These are phyloP conservation scores for Larimichthys polyactis DNA, from an alignment of 2,113 vertebrate genomes.

Conservation along the genomic window DNA sequence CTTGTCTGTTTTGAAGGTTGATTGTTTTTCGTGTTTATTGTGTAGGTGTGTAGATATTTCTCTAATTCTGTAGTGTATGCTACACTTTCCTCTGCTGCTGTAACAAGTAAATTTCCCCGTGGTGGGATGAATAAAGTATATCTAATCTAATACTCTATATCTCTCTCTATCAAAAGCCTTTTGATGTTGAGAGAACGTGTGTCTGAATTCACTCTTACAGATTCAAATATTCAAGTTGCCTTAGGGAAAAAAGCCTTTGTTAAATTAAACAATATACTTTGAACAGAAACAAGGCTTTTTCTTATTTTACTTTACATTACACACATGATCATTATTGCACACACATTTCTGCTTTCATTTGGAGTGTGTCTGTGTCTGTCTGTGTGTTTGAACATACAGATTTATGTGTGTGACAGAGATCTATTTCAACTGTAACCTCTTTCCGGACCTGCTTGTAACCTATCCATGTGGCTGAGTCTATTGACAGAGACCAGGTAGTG, in stretches of 20 bases:
- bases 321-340: background rate
- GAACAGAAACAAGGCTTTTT: background rate
- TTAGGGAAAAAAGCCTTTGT: background rate
- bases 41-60: too few species aligned
- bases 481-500: constrained; percentile 37
- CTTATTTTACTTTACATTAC: background rate
- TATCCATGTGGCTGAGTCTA: constrained; percentile 36
- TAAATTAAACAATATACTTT: background rate
- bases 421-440: constrained; percentile 37
- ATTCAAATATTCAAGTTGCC: background rate
- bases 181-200: background rate
- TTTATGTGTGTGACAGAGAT: constrained; percentile 27
- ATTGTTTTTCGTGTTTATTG: too few species aligned
- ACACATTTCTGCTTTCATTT: background rate
- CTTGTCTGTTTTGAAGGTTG: too few species aligned
- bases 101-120: too few species aligned
- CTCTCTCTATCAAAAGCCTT: background rate
- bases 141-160: too few species aligned
- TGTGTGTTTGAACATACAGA: constrained; percentile 14
- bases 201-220: background rate
- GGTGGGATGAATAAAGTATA: too few species aligned
- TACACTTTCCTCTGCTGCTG: too few species aligned
- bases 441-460: constrained; percentile 52
- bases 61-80: too few species aligned
- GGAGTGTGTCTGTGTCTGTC: constrained; percentile 7